These are phyloP conservation scores for Dreissena rostriformis DNA, from an alignment of 1,140 invertebrate genomes.

Conservation along the genomic window DNA sequence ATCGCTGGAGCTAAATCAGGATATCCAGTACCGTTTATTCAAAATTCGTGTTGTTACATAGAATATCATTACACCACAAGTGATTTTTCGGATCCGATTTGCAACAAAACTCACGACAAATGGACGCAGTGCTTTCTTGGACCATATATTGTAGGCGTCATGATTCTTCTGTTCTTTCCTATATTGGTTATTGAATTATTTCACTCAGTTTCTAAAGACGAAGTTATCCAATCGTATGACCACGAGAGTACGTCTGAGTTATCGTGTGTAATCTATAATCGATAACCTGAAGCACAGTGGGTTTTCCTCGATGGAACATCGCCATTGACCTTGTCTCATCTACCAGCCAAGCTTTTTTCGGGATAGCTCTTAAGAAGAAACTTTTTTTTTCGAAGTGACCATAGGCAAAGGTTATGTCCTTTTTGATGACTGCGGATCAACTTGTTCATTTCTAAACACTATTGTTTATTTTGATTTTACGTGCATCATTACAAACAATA, in stretches of 20 bases:
- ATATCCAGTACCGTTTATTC: slow-evolving; percentile 8
- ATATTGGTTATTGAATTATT: slow-evolving; percentile 17
- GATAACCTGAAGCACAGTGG: slow-evolving; percentile 10
- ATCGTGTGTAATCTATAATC: too few species aligned
- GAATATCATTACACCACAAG: not conserved
- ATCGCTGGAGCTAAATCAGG: not conserved
- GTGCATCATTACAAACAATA: too few species aligned
- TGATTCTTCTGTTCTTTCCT: slow-evolving; percentile 38
- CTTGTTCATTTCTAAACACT: too few species aligned
- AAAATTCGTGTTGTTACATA: slow-evolving; percentile 12
- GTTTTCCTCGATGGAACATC: slow-evolving; percentile 31
- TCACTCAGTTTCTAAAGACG: slow-evolving; percentile 11
- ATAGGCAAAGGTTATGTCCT: too few species aligned
- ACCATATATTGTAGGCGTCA: slow-evolving; percentile 37
- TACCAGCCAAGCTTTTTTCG: not conserved
- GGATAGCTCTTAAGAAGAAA: too few species aligned
- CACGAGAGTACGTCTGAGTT: too few species aligned
- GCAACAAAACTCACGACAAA: not conserved
- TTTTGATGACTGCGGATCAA: too few species aligned
- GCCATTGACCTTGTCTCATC: not conserved
- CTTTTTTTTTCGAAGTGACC: too few species aligned
- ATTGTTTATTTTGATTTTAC: too few species aligned
- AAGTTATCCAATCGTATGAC: not conserved
- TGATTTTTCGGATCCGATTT: not conserved
- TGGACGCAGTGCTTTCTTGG: slow-evolving; percentile 17